These are phyloP conservation scores for Eledone cirrhosa DNA, from an alignment of 2,888 invertebrate genomes.

Conservation along the genomic window DNA sequence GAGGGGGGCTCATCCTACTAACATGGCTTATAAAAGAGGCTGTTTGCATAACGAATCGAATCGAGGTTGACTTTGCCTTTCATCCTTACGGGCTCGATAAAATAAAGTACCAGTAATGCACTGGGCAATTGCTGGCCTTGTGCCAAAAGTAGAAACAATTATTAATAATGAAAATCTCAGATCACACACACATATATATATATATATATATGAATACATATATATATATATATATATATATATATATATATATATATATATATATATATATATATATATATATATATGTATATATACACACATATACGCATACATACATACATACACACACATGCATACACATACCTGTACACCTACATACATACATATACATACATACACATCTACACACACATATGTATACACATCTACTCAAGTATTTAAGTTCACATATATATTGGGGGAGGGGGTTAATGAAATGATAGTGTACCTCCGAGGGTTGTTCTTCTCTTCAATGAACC, in stretches of 20 bases:
- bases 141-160: too few species aligned
- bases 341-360: neutral
- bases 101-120: too few species aligned
- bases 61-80: too few species aligned
- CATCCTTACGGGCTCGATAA: too few species aligned
- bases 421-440: neutral
- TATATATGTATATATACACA: neutral
- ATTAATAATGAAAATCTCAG: too few species aligned
- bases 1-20: too few species aligned
- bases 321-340: neutral
- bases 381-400: neutral
- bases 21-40: too few species aligned
- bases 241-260: constrained; percentile 6
- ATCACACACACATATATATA: neutral
- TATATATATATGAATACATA: neutral
- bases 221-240: neutral
- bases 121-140: too few species aligned
- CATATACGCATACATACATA: neutral
- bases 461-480: too few species aligned
- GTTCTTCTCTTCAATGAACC: too few species aligned
- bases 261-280: neutral
- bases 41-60: too few species aligned
- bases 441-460: neutral
- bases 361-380: neutral
- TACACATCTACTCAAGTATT: neutral